Evolutionary conservation across 2,113 vertebrate genomes (phyloP), one percentile per base, ranked within the genome.

Genomic region (Galemys pyrenaicus): DNA sequence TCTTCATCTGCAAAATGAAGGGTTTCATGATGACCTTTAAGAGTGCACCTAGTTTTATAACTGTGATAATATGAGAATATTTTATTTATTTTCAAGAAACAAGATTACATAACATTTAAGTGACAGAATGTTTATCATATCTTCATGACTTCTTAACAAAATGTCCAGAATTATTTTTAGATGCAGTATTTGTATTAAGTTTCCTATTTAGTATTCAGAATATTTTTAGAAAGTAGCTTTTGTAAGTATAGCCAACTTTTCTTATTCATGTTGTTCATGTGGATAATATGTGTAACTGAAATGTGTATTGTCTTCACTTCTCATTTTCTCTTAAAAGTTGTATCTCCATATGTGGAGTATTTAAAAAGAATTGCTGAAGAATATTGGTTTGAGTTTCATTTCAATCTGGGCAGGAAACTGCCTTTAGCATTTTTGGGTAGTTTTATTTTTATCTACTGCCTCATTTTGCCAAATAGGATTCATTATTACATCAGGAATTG

Each of bases 91-190:
- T 20, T 15, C 20, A 24, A 74, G 64, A 88, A 95, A 12, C 26
- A 28, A 65, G 44, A 28, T 56, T 8, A 68, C 12, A 51, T 71
- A 68, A 67, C 3, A 79, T 93, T 89, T 86, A 95, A 91, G 54
- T 92, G 82, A 37, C 15, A 80, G n/a, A 58, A 58, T 37, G 1
- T 85, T 87, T 81, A 79, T 78, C 28, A 73, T 9, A 71, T 92
- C 12, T 79, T 13, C 30, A 71, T 92, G 37, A 7, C 44, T 95
- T 81, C 22, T 87, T 64, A 81, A 54, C 16, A 44, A 64, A 17
- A 3, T 95, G 1, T 88, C 51, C 46, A 64, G 54, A 90, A 87
- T 60, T 89, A 64, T 67, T 94, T 96, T 95, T 81, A 82, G 54
- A 87, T 87, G 1, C 19, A 81, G 9, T 96, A 71, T 77, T 92